Evolutionary conservation across 2,797 vertebrate species (phyloP), one percentile per base, ranked within the genome.

Genomic region (Caiman crocodilus): DNA sequence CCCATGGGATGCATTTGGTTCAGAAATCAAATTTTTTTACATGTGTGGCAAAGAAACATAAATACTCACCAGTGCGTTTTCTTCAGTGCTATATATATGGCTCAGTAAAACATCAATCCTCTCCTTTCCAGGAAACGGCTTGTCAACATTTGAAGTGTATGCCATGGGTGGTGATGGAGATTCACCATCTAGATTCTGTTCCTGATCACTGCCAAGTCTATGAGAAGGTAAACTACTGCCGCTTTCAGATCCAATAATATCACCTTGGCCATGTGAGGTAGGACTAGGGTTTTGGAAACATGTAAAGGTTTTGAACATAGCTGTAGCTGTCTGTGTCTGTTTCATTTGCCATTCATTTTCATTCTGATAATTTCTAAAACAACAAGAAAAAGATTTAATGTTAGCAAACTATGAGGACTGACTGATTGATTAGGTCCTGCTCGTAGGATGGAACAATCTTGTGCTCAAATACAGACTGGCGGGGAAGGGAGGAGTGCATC

Each of bases 21-120:
- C 10, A 23, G 57, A 78, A 63, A 64, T 35, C 64, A 60, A 80
- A 75, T 93, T 85, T 82, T 78, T 75, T n/a, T 59, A 79, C 57
- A 50, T 56, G 56, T 8, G 7, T 56, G 11, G 82, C 76, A 76
- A 1, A 82, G 56, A 61, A 89, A 90, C 94, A 77, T 5, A 89
- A 59, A 80, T 88, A 96, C 98, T 98, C 93, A 98, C 98, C 5
- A 89, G 17, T 81, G 89, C 91, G 79, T 77, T 87, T 87, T 96
- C 96, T 78, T 96, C 95, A 0, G 60, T 86, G 71, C 18, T 75
- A 58, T 55, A 82, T 83, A 94, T 65, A 84, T 88, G 71, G 76
- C 90, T 96, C 75, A 91, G 32, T 28, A 88, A 82, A 7, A 35
- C 76, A 55, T 63, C 35, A 58, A 30, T 59, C 74, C 73, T 93